Evolutionary conservation across 1,140 invertebrate species (phyloP).

Genomic region (Euwallacea similis): DNA sequence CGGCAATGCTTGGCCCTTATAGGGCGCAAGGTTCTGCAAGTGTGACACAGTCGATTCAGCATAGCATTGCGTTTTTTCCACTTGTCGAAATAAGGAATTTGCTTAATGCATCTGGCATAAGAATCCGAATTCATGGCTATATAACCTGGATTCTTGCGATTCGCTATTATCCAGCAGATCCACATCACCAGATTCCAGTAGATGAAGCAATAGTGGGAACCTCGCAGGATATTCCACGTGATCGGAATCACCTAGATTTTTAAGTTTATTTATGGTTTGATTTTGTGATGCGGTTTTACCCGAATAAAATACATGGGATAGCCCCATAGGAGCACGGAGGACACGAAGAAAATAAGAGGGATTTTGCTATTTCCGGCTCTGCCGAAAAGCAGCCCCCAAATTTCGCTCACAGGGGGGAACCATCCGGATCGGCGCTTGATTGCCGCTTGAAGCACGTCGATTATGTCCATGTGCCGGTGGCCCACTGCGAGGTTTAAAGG

Average conservation of each 20-base stretch:
- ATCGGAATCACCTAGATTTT: conserved; percentile 64
- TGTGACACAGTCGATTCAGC: conserved; percentile 84
- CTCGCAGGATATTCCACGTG: conserved; percentile 84
- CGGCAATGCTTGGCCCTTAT: conserved; percentile 85
- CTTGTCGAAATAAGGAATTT: conserved; percentile 87
- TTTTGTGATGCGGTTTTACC: conserved; percentile 56
- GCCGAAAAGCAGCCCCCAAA: conserved; percentile 88
- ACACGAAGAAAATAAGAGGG: conserved; percentile 80
- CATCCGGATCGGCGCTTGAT: conserved; percentile 78
- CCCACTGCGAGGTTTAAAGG: conserved; percentile 85
- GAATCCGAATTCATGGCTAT: conserved; percentile 85
- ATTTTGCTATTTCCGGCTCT: conserved; percentile 87
- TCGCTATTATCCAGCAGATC: conserved; percentile 88
- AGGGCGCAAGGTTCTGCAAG: conserved; percentile 78
- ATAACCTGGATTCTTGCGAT: conserved; percentile 85
- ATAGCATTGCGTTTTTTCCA: conserved; percentile 86
- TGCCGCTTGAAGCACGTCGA: conserved; percentile 77
- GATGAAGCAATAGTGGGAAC: conserved; percentile 86
- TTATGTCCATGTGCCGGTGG: conserved; percentile 81
- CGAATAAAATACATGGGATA: conserved; percentile 91
- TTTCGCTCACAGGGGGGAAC: conserved; percentile 82
- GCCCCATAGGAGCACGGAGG: conserved; percentile 84
- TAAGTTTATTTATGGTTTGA: not conserved
- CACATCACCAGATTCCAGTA: conserved; percentile 91
- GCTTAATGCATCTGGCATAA: conserved; percentile 85